These are phyloP conservation scores for Oryctes rhinoceros DNA, from an alignment of 1,140 invertebrate genomes.

Conservation along the genomic window DNA sequence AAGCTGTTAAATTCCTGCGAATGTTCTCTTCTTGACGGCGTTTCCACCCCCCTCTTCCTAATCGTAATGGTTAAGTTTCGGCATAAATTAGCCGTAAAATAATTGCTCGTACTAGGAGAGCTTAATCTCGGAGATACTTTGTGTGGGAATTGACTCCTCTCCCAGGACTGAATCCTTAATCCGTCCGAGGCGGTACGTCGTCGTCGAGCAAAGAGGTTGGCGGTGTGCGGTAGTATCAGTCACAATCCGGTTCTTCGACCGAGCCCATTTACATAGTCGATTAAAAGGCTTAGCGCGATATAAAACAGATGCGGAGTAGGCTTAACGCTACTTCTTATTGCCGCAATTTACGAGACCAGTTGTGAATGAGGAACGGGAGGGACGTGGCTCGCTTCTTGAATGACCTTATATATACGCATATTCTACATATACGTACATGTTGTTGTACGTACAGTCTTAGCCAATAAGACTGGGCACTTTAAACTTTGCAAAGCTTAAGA, in stretches of 20 bases:
- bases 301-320: constrained; percentile 48
- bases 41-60: background rate
- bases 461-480: no score
- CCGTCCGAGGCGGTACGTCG: background rate
- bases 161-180: constrained; percentile 28
- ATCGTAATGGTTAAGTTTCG: constrained; percentile 33
- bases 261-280: constrained; percentile 48
- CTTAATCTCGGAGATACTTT: constrained; percentile 30
- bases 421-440: no score
- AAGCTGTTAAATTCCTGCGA: no score
- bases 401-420: constrained; percentile 37
- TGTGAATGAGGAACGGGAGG: constrained; percentile 44
- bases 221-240: constrained; percentile 35
- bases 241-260: constrained; percentile 31
- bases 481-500: no score
- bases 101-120: constrained; percentile 14
- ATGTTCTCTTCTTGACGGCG: no score
- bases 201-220: background rate
- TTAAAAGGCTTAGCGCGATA: constrained; percentile 48
- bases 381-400: constrained; percentile 45
- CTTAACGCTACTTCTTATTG: constrained; percentile 48
- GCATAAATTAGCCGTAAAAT: constrained; percentile 34
- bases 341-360: constrained; percentile 47
- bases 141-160: constrained; percentile 33
- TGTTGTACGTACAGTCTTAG: no score